Evolutionary conservation across 1,140 invertebrate species (phyloP), one percentile per base, ranked within the genome.

Genomic region (Orius laevigatus): DNA sequence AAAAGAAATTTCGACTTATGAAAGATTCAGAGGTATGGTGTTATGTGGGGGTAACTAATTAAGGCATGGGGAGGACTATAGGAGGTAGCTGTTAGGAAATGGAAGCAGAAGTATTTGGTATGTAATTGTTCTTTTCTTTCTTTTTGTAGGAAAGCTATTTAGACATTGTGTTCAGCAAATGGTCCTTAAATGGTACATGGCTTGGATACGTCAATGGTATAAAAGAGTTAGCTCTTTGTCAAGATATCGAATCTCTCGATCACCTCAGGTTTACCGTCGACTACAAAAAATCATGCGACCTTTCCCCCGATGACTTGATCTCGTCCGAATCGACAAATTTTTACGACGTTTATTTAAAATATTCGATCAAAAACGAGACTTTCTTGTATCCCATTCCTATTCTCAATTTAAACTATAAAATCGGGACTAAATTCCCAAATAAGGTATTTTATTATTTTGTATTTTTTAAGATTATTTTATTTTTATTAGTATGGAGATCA

Each of bases 311-410:
- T 46, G 66, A 73, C 50, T 59, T 81, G 3, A 63, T 72, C 16
- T 8, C 11, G 48, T 63, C 68, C 52, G 43, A 53, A 40, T 57
- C 64, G 52, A 12, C 18, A 12, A 58, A 69, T 58, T 71, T 81
- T 62, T 66, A 68, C 56, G 70, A 72, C 46, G 63, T 76, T 4
- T 81, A 69, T 62, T 61, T 77, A 36, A 61, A 66, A 46, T 73
- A 69, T 58, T 63, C 49, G 42, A 59, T 68, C n/a, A 59, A 62
- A 35, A 63, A 61, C 6, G 63, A 62, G 51, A 59, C 59, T 32
- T 57, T 68, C 51, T 58, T 79, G 10, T 71, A 74, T 57, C 60
- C 70, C 33, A 56, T 81, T 14, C 79, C 79, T 5, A 59, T 81
- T 14, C 61, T 72, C 46, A 64, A 74, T 16, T 59, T 58, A 12